Conservation (phyloP, 2,888 invertebrate genomes). For the Ophion slaviceki region DNA sequence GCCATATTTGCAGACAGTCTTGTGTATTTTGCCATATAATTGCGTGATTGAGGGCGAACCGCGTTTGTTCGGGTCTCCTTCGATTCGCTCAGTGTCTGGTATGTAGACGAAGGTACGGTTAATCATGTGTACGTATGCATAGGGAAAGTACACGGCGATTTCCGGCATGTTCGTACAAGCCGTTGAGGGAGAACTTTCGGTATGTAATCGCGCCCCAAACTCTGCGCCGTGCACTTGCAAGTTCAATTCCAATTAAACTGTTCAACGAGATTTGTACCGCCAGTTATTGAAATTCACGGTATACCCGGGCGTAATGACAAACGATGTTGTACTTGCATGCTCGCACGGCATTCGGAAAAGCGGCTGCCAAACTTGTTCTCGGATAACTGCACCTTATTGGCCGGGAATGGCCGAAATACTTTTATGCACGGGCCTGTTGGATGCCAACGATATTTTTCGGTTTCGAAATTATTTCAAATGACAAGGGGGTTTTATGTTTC, state of each 20-base stretch:
- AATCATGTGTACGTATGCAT: conserved; percentile 31
- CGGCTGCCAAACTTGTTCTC: too few relatives aligned
- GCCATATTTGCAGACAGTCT: conserved; percentile 22
- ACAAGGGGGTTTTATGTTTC: too few relatives aligned
- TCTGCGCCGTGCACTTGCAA: conserved; percentile 23
- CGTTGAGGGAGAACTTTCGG: background rate
- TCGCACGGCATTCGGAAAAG: background rate
- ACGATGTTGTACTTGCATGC: background rate
- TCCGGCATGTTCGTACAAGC: conserved; percentile 2
- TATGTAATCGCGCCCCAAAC: background rate
- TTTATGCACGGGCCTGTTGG: too few relatives aligned
- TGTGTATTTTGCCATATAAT: conserved; percentile 46
- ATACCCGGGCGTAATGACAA: background rate
- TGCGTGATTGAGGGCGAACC: conserved; percentile 54
- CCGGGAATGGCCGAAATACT: too few relatives aligned
- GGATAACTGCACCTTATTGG: too few relatives aligned
- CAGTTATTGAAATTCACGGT: background rate
- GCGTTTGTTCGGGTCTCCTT: conserved; percentile 28
- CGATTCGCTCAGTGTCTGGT: conserved; percentile 26
- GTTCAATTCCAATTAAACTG: conserved; percentile 37
- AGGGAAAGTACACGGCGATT: conserved; percentile 12
- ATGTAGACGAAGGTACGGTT: conserved; percentile 31
- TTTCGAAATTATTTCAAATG: too few relatives aligned
- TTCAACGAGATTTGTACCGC: conserved; percentile 15
- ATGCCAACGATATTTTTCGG: too few relatives aligned